Percentiles rank a stretch among this genome's conserved stretches.
phyloP scores from a whole-genome alignment of 2,113 vertebrate genomes.

The Phyllostomus discolor region DNA sequence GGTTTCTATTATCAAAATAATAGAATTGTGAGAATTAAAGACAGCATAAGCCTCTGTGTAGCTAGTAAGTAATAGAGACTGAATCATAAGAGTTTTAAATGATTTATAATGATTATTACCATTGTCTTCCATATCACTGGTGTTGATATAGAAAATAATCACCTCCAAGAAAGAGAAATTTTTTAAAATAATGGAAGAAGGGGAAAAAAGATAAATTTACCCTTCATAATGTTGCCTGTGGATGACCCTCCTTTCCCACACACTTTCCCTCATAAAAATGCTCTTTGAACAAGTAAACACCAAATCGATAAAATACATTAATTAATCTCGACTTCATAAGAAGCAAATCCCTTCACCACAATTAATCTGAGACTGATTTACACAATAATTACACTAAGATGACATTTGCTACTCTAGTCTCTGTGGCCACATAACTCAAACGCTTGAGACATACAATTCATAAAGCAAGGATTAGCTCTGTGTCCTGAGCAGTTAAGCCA shows the following conservation, averaged over 20 bases:
- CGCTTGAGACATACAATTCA: neutral
- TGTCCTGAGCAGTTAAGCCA: neutral
- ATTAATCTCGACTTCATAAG: neutral
- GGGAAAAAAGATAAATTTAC: neutral
- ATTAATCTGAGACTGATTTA: neutral
- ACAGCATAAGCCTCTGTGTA: neutral
- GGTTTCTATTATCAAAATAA: neutral
- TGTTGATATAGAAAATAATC: neutral
- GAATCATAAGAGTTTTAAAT: neutral
- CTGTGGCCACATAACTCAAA: neutral
- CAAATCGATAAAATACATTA: neutral
- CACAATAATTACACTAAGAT: neutral
- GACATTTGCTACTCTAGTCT: neutral
- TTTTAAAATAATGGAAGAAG: neutral
- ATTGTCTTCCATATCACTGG: neutral
- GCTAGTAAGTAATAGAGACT: neutral
- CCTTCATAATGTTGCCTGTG: neutral
- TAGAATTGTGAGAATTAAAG: neutral
- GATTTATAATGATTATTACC: neutral
- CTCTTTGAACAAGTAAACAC: neutral
- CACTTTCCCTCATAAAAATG: neutral
- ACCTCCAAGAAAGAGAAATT: neutral
- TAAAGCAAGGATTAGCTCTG: neutral
- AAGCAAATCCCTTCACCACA: neutral
- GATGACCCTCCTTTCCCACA: neutral